Percentiles rank a stretch among this genome's conserved stretches.
Conservation (phyloP, 2,888 invertebrate genomes). For the Acrobasis consociella region DNA sequence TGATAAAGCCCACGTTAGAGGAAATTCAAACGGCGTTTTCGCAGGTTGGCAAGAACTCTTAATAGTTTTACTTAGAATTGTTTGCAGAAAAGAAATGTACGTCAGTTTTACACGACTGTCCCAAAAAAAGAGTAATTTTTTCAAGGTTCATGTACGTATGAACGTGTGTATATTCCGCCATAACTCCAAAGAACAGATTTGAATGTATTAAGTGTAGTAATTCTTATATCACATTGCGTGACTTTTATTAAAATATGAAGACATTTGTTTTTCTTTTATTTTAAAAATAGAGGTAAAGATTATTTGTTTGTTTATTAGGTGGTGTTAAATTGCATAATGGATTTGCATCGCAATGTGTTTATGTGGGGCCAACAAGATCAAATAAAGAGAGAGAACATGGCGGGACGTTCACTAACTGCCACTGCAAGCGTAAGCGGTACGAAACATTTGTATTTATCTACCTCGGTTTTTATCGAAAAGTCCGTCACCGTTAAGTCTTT, state of each 20-base stretch:
- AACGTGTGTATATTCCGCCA: too few species aligned
- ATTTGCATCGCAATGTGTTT: conserved; percentile 87
- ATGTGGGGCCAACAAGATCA: conserved; percentile 91
- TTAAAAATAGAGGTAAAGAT: not conserved
- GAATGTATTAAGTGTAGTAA: too few species aligned
- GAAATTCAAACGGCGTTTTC: conserved; percentile 87
- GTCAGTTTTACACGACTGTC: too few species aligned
- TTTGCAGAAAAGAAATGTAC: not conserved
- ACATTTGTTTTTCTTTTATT: too few species aligned
- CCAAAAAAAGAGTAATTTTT: too few species aligned
- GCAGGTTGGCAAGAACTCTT: conserved; percentile 61
- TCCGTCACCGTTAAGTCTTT: too few species aligned
- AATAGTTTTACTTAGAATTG: conserved; percentile 26
- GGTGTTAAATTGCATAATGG: conserved; percentile 85
- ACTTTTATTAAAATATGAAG: too few species aligned
- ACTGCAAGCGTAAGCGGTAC: conserved; percentile 51
- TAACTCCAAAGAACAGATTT: too few species aligned
- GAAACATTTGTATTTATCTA: conserved; percentile 2
- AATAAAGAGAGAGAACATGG: conserved; percentile 50
- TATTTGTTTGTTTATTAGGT: conserved; percentile 49
- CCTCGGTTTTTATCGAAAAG: too few species aligned
- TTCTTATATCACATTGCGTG: too few species aligned
- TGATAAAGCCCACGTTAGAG: conserved; percentile 85
- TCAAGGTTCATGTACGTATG: too few species aligned
- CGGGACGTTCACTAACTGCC: conserved; percentile 37